These are phyloP conservation scores for Ceratina calcarata DNA, from an alignment of 1,140 invertebrate genomes.

Conservation along the genomic window DNA sequence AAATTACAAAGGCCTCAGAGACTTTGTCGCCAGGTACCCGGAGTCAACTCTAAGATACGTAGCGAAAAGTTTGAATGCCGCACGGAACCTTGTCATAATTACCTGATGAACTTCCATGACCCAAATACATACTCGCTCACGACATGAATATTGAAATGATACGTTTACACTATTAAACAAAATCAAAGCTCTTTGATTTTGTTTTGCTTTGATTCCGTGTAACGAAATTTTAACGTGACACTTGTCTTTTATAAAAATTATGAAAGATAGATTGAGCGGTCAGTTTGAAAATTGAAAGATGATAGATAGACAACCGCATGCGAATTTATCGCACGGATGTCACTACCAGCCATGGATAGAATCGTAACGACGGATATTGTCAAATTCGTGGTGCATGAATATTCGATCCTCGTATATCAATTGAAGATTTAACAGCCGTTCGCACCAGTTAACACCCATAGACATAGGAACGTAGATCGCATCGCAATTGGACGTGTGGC, in stretches of 20 bases:
- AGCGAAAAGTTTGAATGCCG: neutral
- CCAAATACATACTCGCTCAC: neutral
- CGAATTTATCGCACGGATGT: slow-evolving; percentile 70
- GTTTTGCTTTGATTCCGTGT: too few species aligned
- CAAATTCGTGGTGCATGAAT: slow-evolving; percentile 75
- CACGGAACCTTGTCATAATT: neutral
- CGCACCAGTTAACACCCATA: neutral
- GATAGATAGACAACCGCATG: slow-evolving; percentile 68
- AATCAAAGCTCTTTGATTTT: too few species aligned
- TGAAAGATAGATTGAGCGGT: slow-evolving; percentile 56
- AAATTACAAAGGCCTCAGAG: slow-evolving; percentile 40
- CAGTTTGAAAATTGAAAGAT: slow-evolving; percentile 55
- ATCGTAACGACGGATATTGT: slow-evolving; percentile 71
- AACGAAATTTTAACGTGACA: too few species aligned
- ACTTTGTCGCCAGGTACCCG: slow-evolving; percentile 17
- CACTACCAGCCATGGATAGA: slow-evolving; percentile 64
- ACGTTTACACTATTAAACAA: too few species aligned
- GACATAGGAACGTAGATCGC: too few species aligned
- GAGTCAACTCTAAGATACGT: slow-evolving; percentile 9
- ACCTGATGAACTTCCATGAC: neutral
- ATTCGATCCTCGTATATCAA: slow-evolving; percentile 72
- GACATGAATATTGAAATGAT: too few species aligned
- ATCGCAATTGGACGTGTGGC: too few species aligned
- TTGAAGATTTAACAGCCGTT: slow-evolving; percentile 8
- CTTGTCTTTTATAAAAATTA: too few species aligned